These are phyloP conservation scores for Chionomys nivalis DNA, from an alignment of 2,113 vertebrate genomes.

Conservation along the genomic window DNA sequence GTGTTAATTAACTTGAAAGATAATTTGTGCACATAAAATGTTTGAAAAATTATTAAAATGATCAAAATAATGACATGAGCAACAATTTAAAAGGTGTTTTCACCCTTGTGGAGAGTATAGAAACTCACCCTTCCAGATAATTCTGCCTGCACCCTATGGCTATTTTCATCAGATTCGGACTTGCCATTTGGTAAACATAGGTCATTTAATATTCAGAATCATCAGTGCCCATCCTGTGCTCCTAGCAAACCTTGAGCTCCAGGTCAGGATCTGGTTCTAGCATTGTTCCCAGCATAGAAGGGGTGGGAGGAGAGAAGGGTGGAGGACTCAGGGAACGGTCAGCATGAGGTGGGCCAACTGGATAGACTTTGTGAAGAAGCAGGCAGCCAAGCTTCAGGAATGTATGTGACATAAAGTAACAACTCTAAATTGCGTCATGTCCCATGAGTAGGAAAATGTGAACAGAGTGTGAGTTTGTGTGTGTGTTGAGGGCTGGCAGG, in stretches of 20 bases:
- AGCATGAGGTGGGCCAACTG: not conserved
- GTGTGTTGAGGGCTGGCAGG: not conserved
- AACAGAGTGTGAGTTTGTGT: rapidly evolving
- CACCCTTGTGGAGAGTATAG: not conserved
- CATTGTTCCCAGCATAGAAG: too few species aligned
- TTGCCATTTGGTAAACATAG: not conserved
- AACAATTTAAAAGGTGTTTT: not conserved
- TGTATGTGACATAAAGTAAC: not conserved
- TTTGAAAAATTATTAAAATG: not conserved
- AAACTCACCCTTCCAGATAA: not conserved
- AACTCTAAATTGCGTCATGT: not conserved
- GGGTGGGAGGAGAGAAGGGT: too few species aligned
- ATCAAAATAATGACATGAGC: not conserved
- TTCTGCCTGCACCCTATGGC: not conserved
- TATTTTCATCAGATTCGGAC: not conserved
- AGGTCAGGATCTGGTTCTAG: not conserved
- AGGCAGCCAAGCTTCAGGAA: not conserved
- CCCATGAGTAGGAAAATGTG: not conserved
- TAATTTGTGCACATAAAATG: not conserved
- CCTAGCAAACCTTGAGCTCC: not conserved
- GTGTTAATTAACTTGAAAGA: not conserved
- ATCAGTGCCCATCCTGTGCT: not conserved
- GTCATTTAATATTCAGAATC: not conserved
- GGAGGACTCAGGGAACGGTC: rapidly evolving
- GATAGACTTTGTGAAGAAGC: not conserved